A percentile compares a stretch with the other conserved stretches of the same genome.
phyloP scores from a whole-genome alignment of 2,797 vertebrate species.

The Dallia pectoralis region DNA sequence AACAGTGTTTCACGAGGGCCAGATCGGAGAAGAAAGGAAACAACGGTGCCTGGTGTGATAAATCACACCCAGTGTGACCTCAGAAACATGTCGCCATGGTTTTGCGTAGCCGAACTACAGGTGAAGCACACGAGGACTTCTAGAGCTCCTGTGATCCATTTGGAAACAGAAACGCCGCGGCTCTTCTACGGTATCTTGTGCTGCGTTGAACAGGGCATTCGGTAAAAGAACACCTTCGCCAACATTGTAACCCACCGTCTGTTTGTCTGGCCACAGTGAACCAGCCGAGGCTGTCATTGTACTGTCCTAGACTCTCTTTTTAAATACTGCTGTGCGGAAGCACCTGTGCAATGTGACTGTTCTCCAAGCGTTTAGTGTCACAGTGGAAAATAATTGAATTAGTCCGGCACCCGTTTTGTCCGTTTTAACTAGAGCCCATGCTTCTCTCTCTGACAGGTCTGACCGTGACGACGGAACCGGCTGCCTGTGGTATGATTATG shows the following conservation, averaged over 20 bases:
- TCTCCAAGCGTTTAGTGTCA: conserved; percentile 47
- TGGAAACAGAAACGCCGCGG: too few species aligned
- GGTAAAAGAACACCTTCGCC: neutral
- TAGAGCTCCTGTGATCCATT: neutral
- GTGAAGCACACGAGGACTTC: neutral
- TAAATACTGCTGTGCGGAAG: conserved; percentile 65
- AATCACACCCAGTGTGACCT: neutral
- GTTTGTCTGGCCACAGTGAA: neutral
- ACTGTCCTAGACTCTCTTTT: conserved; percentile 52
- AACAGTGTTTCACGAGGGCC: conserved; percentile 61
- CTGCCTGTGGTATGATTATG: conserved; percentile 6
- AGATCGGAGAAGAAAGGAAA: conserved; percentile 10
- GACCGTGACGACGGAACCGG: conserved; percentile 53
- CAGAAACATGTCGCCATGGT: conserved; percentile 27
- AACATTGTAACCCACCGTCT: neutral
- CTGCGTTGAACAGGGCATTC: neutral
- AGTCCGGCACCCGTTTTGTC: conserved; percentile 63
- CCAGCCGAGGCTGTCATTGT: neutral
- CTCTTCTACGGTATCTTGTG: neutral
- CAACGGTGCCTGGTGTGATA: conserved; percentile 32
- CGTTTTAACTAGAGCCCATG: conserved; percentile 69
- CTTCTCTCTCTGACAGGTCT: conserved; percentile 65
- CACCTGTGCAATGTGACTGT: conserved; percentile 65
- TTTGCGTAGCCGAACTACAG: neutral
- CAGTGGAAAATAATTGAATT: conserved; percentile 65